Conservation (phyloP, 2,888 invertebrate genomes). For the Leistus spinibarbis region DNA sequence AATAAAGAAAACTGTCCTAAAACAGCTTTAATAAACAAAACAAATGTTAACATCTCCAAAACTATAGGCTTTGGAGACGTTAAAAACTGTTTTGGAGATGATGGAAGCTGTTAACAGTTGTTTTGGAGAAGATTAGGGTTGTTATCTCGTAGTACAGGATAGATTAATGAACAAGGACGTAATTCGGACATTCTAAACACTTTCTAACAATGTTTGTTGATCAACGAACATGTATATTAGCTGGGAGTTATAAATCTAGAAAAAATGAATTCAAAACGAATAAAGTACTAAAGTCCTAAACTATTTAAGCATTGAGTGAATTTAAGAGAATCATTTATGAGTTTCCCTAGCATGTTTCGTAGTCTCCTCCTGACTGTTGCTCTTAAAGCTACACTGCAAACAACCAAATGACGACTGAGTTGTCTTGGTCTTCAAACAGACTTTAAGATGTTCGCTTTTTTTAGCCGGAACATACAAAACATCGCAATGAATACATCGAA, state of each 20-base stretch:
- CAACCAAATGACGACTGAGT: constrained; percentile 50
- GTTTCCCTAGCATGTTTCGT: constrained; percentile 47
- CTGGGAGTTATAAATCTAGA: neutral
- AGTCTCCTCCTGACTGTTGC: constrained; percentile 48
- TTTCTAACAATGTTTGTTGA: no score
- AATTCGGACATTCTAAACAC: no score
- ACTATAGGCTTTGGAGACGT: no score
- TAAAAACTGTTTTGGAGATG: no score
- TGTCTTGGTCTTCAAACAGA: constrained; percentile 46
- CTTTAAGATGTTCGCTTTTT: constrained; percentile 46
- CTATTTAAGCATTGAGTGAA: neutral
- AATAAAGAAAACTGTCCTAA: no score
- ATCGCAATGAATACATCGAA: constrained; percentile 51
- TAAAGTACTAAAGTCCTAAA: neutral
- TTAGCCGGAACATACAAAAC: constrained; percentile 48
- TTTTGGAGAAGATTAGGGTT: no score
- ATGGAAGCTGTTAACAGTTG: no score
- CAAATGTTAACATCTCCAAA: no score
- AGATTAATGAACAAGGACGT: no score
- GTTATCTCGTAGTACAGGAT: no score
- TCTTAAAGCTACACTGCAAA: constrained; percentile 50
- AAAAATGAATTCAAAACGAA: neutral
- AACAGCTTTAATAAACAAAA: no score
- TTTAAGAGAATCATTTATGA: constrained; percentile 35
- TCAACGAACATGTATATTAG: no score